Percentiles rank a stretch among this genome's conserved stretches.
Conservation (phyloP, 2,888 invertebrate genomes). For the Dynastes hyllus region DNA sequence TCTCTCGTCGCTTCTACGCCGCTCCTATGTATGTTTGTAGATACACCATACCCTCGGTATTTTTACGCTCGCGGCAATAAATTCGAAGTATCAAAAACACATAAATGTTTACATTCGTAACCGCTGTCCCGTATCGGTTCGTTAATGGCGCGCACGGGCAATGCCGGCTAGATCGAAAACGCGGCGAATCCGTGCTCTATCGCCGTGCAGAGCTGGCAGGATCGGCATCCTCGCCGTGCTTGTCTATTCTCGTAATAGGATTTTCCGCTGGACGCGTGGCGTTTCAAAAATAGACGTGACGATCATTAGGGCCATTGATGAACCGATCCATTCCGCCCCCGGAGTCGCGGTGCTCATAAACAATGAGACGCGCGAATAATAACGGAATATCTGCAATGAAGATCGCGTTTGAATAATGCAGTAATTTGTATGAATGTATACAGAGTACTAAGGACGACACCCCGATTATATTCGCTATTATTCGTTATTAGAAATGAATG, state of each 20-base stretch:
- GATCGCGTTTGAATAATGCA: conserved; percentile 4
- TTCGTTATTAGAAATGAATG: too few relatives aligned
- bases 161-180: neutral
- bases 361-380: neutral
- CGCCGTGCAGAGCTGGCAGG: neutral
- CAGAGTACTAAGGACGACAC: neutral
- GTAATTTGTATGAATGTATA: neutral
- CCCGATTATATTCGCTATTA: neutral
- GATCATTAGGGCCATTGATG: conserved; percentile 26
- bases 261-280: conserved; percentile 22
- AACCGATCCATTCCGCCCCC: neutral
- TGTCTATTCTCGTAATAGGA: neutral
- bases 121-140: conserved; percentile 31
- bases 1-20: too few relatives aligned
- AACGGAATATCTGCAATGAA: neutral
- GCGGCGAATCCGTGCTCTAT: neutral
- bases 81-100: conserved; percentile 38
- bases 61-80: conserved; percentile 37
- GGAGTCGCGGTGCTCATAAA: neutral
- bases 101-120: conserved; percentile 41
- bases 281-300: conserved; percentile 30
- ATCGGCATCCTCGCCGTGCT: neutral
- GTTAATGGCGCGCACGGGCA: conserved; percentile 24
- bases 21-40: too few relatives aligned
- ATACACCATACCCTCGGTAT: conserved; percentile 4